Evolutionary conservation across 1,140 invertebrate species (phyloP).

Genomic region (Wasmannia auropunctata): DNA sequence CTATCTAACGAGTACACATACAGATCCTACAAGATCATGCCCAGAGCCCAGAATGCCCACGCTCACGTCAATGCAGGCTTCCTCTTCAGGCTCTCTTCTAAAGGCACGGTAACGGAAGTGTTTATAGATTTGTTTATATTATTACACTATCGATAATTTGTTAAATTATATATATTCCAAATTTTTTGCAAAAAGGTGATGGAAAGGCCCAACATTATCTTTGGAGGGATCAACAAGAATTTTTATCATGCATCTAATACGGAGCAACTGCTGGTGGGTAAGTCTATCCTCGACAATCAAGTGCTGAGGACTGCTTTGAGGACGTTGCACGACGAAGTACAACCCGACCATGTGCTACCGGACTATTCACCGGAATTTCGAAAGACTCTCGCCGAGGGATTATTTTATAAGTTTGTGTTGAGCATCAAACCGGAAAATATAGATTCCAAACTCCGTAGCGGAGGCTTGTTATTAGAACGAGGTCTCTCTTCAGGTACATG

Average conservation of each 20-base stretch:
- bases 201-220: slow-evolving; percentile 86
- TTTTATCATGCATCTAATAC: slow-evolving; percentile 90
- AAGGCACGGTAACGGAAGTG: slow-evolving; percentile 65
- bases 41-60: slow-evolving; percentile 92
- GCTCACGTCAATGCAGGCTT: slow-evolving; percentile 94
- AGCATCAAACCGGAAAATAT: slow-evolving; percentile 82
- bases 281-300: slow-evolving; percentile 85
- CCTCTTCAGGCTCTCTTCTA: slow-evolving; percentile 87
- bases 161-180: neutral
- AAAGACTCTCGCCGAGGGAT: slow-evolving; percentile 87
- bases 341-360: slow-evolving; percentile 87
- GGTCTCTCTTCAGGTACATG: slow-evolving; percentile 88
- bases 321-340: slow-evolving; percentile 87
- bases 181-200: slow-evolving; percentile 71
- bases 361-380: slow-evolving; percentile 89
- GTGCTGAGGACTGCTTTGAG: slow-evolving; percentile 86
- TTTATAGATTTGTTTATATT: neutral
- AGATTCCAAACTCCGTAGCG: slow-evolving; percentile 83
- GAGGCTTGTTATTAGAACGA: slow-evolving; percentile 86
- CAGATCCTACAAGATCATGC: slow-evolving; percentile 90
- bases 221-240: slow-evolving; percentile 88
- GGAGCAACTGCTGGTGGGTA: slow-evolving; percentile 88
- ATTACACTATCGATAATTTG: neutral
- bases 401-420: slow-evolving; percentile 91
- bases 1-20: slow-evolving; percentile 84